Conservation (phyloP, 2,113 vertebrate genomes). For the Amblyopsis rosae region DNA sequence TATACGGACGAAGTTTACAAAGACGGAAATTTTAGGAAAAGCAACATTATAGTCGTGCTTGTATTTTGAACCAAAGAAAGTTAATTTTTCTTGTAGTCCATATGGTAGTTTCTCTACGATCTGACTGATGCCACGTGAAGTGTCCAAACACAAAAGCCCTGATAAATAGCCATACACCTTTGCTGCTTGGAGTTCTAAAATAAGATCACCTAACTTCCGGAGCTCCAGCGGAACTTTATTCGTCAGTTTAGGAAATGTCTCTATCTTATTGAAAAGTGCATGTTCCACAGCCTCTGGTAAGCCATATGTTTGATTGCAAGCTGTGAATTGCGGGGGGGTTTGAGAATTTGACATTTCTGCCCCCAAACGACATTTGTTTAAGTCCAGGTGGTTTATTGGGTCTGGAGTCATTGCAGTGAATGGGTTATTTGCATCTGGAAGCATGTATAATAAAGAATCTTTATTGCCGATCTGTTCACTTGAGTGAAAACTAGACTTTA, state of each 20-base stretch:
- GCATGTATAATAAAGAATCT: too few relatives aligned
- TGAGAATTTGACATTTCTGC: too few relatives aligned
- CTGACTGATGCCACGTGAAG: neutral
- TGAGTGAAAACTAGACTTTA: too few relatives aligned
- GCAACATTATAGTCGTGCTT: conserved; percentile 19
- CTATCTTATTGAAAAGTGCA: neutral
- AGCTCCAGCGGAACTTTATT: neutral
- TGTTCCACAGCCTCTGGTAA: neutral
- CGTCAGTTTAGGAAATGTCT: neutral
- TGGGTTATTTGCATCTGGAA: too few relatives aligned
- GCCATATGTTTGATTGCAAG: neutral
- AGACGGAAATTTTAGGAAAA: conserved; percentile 23
- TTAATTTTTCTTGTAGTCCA: conserved; percentile 8
- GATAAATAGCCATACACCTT: conserved; percentile 1
- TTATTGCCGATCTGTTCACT: too few relatives aligned
- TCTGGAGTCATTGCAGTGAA: too few relatives aligned
- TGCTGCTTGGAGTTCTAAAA: conserved; percentile 6
- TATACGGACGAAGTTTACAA: conserved; percentile 17
- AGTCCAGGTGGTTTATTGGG: too few relatives aligned
- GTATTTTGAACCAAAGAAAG: conserved; percentile 15
- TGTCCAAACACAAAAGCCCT: neutral
- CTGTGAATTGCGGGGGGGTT: too few relatives aligned
- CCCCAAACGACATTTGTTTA: too few relatives aligned
- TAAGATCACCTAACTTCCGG: conserved; percentile 2
- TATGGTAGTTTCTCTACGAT: conserved; percentile 16